Evolutionary conservation across 2,113 vertebrate genomes (phyloP).

Genomic region (Climacteris rufus): DNA sequence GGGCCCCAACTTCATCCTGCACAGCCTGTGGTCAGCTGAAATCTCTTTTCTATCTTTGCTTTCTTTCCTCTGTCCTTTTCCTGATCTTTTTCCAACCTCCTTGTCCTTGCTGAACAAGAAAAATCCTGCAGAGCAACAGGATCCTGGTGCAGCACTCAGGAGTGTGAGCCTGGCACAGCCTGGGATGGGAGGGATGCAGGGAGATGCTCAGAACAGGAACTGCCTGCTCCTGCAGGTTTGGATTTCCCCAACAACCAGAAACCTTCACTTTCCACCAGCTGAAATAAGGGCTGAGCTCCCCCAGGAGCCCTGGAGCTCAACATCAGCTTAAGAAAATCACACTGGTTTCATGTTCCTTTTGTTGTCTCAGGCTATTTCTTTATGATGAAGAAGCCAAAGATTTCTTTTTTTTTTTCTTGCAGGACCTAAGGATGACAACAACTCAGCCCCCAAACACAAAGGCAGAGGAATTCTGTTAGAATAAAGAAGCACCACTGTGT

Average conservation of each 20-base stretch:
- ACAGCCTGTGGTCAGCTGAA: background rate
- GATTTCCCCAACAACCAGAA: background rate
- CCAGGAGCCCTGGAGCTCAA: background rate
- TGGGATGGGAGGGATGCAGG: background rate
- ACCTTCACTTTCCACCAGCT: background rate
- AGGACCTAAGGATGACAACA: background rate
- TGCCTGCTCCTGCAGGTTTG: background rate
- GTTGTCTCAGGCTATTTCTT: background rate
- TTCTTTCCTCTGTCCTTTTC: background rate
- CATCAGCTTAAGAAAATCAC: background rate
- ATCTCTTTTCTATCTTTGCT: background rate
- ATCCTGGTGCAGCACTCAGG: accelerated
- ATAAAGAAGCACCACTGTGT: background rate
- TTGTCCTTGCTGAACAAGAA: background rate
- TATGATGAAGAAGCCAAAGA: background rate
- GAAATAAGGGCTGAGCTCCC: background rate
- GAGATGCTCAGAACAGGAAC: background rate
- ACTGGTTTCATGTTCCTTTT: background rate
- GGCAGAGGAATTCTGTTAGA: background rate
- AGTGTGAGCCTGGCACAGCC: background rate
- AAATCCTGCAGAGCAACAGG: background rate
- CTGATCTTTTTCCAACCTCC: background rate
- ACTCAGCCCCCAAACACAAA: background rate
- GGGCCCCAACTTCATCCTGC: background rate
- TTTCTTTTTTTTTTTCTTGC: background rate